Evolutionary conservation across 92 coral and sea anemone species (phyloP).

Genomic region (Ricordea florida): DNA sequence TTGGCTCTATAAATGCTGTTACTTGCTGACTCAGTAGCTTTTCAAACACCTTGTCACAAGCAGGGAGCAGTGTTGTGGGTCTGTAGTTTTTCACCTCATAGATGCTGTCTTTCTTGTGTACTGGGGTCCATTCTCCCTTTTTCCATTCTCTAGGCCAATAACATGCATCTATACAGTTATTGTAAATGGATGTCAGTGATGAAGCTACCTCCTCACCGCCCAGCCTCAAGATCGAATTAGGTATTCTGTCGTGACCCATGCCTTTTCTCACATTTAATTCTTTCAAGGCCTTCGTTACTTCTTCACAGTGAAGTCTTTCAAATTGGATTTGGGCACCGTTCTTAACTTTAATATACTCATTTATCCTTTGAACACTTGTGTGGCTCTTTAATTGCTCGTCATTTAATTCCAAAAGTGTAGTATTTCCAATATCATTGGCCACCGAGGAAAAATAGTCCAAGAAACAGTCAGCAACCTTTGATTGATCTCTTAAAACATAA

Average conservation of each 20-base stretch:
- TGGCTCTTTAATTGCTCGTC: background rate
- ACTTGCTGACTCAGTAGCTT: background rate
- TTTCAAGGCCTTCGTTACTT: background rate
- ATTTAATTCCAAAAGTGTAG: background rate
- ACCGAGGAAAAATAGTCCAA: background rate
- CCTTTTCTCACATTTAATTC: background rate
- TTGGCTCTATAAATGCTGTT: no score
- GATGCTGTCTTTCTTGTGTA: background rate
- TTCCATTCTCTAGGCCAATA: conserved; percentile 3
- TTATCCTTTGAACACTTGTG: background rate
- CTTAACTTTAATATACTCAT: background rate
- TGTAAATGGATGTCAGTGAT: background rate
- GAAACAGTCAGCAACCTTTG: background rate
- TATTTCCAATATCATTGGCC: background rate
- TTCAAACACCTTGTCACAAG: background rate
- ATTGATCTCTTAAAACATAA: background rate
- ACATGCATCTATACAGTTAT: background rate
- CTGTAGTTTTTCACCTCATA: background rate
- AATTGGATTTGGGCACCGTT: background rate
- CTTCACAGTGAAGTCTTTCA: background rate
- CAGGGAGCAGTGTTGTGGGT: background rate
- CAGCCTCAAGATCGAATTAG: background rate
- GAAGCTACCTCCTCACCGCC: background rate
- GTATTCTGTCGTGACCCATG: background rate
- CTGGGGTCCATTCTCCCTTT: conserved; percentile 19